Conservation (phyloP, 2,797 vertebrate species). For the Enoplosus armatus region DNA sequence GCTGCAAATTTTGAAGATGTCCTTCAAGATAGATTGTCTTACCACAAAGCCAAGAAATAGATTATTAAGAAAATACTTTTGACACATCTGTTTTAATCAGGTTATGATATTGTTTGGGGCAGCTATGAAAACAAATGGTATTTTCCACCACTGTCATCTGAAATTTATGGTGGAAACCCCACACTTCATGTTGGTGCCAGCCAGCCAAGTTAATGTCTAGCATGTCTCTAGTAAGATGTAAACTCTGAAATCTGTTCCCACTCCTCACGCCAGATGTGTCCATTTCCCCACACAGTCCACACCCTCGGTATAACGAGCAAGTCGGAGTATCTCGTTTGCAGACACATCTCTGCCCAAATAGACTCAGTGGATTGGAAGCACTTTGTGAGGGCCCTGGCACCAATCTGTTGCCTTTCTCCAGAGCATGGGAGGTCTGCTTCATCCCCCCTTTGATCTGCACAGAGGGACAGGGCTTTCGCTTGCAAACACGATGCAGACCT, state of each 20-base stretch:
- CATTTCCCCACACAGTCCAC: conserved; percentile 73
- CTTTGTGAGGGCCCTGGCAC: conserved; percentile 73
- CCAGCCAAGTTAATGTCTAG: conserved; percentile 70
- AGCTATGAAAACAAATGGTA: conserved; percentile 55
- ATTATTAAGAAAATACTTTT: conserved; percentile 11
- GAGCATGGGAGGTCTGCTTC: conserved; percentile 72
- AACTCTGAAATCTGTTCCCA: conserved; percentile 73
- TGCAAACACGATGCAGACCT: conserved; percentile 66
- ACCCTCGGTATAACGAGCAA: conserved; percentile 80
- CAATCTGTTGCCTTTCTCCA: conserved; percentile 73
- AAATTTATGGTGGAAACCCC: conserved; percentile 59
- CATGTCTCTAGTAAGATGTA: conserved; percentile 74
- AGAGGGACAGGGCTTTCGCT: conserved; percentile 51
- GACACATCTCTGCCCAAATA: conserved; percentile 79
- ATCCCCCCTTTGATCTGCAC: conserved; percentile 65
- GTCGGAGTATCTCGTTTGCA: conserved; percentile 77
- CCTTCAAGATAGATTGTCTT: neutral
- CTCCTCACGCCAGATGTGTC: conserved; percentile 80
- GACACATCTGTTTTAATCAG: conserved; percentile 56
- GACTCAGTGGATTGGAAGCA: conserved; percentile 72
- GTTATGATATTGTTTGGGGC: conserved; percentile 37
- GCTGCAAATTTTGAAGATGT: conserved; percentile 9
- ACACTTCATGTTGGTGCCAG: conserved; percentile 58
- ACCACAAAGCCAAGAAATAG: conserved; percentile 11
- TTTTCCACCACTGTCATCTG: conserved; percentile 66